Evolutionary conservation across 2,888 invertebrate species (phyloP).

Genomic region (Tetramorium bicarinatum): DNA sequence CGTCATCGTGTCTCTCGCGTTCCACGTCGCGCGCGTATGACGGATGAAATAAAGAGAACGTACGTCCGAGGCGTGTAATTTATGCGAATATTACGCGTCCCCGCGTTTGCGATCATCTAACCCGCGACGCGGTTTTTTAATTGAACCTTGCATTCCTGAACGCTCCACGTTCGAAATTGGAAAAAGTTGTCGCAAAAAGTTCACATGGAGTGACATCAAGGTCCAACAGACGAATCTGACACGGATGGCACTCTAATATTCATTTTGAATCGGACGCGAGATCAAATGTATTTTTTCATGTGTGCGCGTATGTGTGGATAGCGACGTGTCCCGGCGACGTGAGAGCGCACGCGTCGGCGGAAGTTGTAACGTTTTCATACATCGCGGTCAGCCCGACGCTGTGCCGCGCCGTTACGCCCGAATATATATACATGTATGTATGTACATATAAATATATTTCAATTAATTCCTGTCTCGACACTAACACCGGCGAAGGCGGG

Average conservation of each 20-base stretch:
- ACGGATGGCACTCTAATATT: slow-evolving; percentile 29
- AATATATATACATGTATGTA: not conserved
- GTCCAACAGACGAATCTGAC: slow-evolving; percentile 12
- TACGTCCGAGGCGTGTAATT: not conserved
- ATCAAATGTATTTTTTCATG: not conserved
- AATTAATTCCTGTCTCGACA: slow-evolving; percentile 20
- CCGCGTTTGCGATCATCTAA: not conserved
- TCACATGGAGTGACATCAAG: not conserved
- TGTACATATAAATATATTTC: not conserved
- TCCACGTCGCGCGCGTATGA: not conserved
- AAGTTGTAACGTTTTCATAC: not conserved
- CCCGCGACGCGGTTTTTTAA: not conserved
- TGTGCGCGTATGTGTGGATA: too few species aligned
- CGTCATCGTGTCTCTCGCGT: not conserved
- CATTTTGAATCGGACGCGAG: not conserved
- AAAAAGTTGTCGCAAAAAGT: slow-evolving; percentile 12
- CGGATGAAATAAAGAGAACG: not conserved
- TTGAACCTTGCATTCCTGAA: slow-evolving; percentile 11
- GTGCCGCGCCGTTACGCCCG: too few species aligned
- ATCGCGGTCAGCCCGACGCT: not conserved
- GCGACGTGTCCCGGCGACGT: not conserved
- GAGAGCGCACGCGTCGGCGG: not conserved
- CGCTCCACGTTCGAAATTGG: not conserved
- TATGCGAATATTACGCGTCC: slow-evolving; percentile 3
- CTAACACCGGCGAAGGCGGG: not conserved